A percentile compares a stretch with the other conserved stretches of the same genome.
phyloP scores from a whole-genome alignment of 2,113 vertebrate genomes.

The Petromus typicus region DNA sequence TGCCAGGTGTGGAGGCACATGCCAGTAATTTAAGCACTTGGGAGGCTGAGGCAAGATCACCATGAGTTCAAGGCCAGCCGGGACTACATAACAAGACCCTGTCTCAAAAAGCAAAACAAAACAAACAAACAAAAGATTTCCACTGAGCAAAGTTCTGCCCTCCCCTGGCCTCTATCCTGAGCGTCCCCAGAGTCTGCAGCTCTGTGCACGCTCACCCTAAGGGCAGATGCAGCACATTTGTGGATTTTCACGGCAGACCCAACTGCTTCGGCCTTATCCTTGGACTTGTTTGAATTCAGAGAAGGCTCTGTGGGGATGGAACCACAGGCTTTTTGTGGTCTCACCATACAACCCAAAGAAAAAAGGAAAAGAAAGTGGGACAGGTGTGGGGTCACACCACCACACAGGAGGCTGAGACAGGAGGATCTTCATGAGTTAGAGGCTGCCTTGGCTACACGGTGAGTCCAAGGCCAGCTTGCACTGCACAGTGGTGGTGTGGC shows the following conservation, averaged over 20 bases:
- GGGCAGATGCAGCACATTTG: background rate
- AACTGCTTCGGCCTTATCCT: background rate
- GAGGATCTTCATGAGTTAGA: background rate
- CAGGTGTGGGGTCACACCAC: too few species aligned
- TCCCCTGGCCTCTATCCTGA: background rate
- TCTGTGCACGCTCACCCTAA: background rate
- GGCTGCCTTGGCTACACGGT: background rate
- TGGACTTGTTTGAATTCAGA: conserved; percentile 56
- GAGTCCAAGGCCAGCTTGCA: background rate
- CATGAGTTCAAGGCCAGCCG: background rate
- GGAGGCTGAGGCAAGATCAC: background rate
- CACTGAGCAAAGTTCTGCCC: background rate
- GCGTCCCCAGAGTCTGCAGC: background rate
- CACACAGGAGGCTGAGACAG: background rate
- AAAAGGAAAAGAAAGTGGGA: too few species aligned
- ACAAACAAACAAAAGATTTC: conserved; percentile 38
- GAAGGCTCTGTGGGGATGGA: background rate
- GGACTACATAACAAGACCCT: background rate
- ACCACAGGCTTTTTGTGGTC: background rate
- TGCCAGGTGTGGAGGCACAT: background rate
- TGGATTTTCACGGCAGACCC: conserved; percentile 25
- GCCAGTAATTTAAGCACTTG: background rate
- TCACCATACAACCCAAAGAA: too few species aligned
- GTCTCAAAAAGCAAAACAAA: background rate
- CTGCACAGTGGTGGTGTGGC: background rate